phyloP scores from a whole-genome alignment of 2,113 vertebrate genomes.

The Pseudorhombus dupliciocellatus region DNA sequence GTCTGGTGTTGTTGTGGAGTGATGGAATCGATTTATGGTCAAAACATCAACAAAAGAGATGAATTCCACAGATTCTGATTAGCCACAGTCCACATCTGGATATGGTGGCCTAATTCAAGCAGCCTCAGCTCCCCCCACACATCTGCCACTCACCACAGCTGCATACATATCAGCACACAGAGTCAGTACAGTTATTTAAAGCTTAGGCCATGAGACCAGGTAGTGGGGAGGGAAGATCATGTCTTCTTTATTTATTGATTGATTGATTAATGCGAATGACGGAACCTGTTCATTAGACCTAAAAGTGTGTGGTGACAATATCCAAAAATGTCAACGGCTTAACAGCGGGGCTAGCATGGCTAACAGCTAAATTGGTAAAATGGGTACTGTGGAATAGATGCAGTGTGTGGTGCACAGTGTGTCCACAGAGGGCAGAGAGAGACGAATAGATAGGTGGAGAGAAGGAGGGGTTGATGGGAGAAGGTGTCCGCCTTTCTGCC shows the following conservation, averaged over 20 bases:
- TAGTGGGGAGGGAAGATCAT: not conserved
- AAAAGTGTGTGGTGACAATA: conserved; percentile 8
- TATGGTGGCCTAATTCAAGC: conserved; percentile 46
- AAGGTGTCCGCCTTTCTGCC: conserved; percentile 30
- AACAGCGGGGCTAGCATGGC: not conserved
- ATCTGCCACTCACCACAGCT: conserved; percentile 58
- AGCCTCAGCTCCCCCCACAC: conserved; percentile 32
- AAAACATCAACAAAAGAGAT: not conserved
- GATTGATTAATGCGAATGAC: not conserved
- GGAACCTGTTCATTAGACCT: not conserved
- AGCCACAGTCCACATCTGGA: conserved; percentile 59
- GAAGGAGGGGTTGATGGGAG: conserved; percentile 16
- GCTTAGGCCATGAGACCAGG: conserved; percentile 4
- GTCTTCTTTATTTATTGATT: not conserved
- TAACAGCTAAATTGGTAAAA: conserved; percentile 59
- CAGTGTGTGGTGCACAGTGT: too few relatives aligned
- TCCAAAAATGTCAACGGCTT: conserved; percentile 16
- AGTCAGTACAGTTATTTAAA: conserved; percentile 27
- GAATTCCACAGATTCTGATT: conserved; percentile 34
- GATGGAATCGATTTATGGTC: not conserved
- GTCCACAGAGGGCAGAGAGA: not conserved
- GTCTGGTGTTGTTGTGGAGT: not conserved
- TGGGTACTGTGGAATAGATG: not conserved
- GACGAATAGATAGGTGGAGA: conserved; percentile 20
- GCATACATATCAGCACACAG: conserved; percentile 16